A percentile compares a stretch with the other conserved stretches of the same genome.
Conservation (phyloP, 2,888 invertebrate species). For the Stenolophus ochropezus region DNA sequence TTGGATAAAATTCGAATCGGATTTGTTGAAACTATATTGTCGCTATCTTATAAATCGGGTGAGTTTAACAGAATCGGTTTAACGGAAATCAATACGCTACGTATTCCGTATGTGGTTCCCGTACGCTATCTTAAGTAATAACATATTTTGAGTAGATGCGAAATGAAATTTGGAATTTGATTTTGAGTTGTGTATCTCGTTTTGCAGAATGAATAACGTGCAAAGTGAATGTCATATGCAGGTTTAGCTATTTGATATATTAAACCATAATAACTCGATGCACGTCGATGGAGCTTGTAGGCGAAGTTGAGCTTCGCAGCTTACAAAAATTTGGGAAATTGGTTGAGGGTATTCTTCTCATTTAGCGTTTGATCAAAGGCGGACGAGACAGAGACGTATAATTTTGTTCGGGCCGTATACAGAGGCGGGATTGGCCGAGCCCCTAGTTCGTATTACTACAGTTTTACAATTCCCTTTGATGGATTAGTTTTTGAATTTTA, state of each 20-base stretch:
- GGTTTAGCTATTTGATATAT: neutral
- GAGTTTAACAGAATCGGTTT: neutral
- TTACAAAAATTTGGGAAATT: neutral
- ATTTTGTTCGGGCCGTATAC: neutral
- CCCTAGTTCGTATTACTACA: neutral
- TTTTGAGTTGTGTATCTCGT: neutral
- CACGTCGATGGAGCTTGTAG: neutral
- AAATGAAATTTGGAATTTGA: neutral
- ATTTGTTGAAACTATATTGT: no score
- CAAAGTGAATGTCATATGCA: neutral
- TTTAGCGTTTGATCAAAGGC: neutral
- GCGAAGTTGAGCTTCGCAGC: neutral
- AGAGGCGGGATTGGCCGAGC: neutral
- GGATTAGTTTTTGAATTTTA: conserved; percentile 5
- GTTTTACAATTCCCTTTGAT: neutral
- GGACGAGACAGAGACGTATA: neutral
- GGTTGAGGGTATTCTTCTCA: neutral
- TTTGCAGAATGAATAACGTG: neutral
- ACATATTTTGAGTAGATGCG: neutral
- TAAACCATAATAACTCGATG: neutral
- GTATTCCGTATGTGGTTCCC: neutral
- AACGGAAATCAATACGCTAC: neutral
- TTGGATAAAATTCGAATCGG: no score
- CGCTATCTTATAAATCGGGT: neutral
- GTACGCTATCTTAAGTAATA: neutral